These are phyloP conservation scores for Latrodectus elegans DNA, from an alignment of 2,888 invertebrate genomes.

Conservation along the genomic window DNA sequence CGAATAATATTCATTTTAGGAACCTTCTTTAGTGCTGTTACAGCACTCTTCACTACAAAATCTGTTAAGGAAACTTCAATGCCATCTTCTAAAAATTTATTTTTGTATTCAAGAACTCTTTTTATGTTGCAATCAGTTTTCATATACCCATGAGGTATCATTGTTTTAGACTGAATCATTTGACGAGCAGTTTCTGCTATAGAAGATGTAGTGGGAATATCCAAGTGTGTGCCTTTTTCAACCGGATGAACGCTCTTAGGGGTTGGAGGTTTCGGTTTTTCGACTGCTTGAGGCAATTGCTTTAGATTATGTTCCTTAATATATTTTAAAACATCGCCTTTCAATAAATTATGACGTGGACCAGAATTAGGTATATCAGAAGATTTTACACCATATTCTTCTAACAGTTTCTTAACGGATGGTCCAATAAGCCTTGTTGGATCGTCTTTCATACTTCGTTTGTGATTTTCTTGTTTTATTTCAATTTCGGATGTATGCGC, in stretches of 20 bases:
- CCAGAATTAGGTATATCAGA: constrained; percentile 78
- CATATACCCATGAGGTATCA: constrained; percentile 82
- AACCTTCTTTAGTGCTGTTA: constrained; percentile 78
- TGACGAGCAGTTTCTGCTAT: constrained; percentile 81
- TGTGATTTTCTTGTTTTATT: neutral
- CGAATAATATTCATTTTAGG: constrained; percentile 76
- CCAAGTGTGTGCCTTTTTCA: constrained; percentile 75
- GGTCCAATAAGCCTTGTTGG: constrained; percentile 76
- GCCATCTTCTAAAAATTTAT: constrained; percentile 77
- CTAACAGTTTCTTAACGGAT: constrained; percentile 79
- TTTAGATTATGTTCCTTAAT: constrained; percentile 76
- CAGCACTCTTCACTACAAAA: constrained; percentile 81
- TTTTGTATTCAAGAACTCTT: constrained; percentile 77
- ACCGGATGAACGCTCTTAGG: neutral
- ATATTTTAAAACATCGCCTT: constrained; percentile 78
- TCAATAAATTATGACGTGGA: constrained; percentile 79
- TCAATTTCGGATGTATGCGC: too few relatives aligned
- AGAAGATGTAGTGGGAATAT: constrained; percentile 80
- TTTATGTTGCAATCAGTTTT: constrained; percentile 78
- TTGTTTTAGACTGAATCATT: constrained; percentile 80
- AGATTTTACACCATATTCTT: constrained; percentile 78
- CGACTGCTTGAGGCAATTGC: constrained; percentile 71
- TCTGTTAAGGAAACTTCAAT: constrained; percentile 81
- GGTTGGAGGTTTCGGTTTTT: constrained; percentile 1
- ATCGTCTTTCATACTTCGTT: neutral